Percentiles rank a stretch among this genome's conserved stretches.
phyloP scores from a whole-genome alignment of 2,113 vertebrate genomes.

The Gallinago media region DNA sequence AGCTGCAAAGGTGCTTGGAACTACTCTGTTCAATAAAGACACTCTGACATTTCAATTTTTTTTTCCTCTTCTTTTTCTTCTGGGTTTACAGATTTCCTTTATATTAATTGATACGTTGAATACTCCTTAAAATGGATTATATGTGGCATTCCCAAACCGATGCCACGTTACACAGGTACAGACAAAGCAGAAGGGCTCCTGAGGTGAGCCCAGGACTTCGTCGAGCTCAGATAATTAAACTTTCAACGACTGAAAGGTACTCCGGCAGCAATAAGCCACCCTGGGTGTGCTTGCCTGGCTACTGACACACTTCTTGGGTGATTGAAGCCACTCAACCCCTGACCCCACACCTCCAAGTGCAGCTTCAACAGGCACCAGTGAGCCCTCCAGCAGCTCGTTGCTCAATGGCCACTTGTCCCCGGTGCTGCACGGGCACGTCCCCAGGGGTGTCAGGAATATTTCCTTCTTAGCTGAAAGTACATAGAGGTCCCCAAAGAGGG shows the following conservation, averaged over 20 bases:
- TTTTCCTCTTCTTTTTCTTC: neutral
- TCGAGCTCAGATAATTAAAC: neutral
- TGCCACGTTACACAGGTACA: neutral
- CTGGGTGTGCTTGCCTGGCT: neutral
- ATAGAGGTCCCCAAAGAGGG: neutral
- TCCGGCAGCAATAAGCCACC: neutral
- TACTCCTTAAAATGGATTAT: neutral
- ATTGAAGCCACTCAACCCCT: neutral
- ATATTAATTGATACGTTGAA: neutral
- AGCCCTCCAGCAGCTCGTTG: neutral
- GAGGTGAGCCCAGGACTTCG: neutral
- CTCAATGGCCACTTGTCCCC: neutral
- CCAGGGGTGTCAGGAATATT: neutral
- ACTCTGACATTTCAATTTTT: rapidly evolving
- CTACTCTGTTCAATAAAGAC: neutral
- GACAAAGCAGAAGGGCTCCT: neutral
- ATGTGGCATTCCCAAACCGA: neutral
- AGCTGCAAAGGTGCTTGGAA: neutral
- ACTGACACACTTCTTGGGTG: neutral
- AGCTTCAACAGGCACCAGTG: neutral
- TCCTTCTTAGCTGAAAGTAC: neutral
- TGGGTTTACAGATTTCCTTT: neutral
- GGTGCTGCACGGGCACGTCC: neutral
- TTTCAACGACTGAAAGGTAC: neutral
- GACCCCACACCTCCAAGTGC: neutral